Conservation (phyloP, 2,888 invertebrate species). For the Fragum sueziense region DNA sequence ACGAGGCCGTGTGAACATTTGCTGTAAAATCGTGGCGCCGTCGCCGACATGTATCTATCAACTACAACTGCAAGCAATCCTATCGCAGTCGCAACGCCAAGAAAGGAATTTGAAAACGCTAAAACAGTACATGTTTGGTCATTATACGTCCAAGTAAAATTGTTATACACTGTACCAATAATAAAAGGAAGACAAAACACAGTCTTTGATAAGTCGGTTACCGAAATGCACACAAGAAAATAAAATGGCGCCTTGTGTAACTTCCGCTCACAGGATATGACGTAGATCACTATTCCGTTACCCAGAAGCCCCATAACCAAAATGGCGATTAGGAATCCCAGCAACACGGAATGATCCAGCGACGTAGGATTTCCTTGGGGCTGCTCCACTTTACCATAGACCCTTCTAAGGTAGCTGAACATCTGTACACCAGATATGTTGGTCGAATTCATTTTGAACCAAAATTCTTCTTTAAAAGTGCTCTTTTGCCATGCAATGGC, state of each 20-base stretch:
- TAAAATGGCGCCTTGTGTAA: conserved; percentile 78
- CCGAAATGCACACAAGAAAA: conserved; percentile 74
- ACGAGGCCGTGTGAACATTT: conserved; percentile 71
- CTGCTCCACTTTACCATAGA: not conserved
- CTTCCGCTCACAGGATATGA: conserved; percentile 66
- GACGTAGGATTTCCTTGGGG: conserved; percentile 5
- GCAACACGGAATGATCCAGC: conserved; percentile 36
- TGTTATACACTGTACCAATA: conserved; percentile 72
- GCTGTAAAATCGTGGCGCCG: conserved; percentile 71
- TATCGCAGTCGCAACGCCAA: conserved; percentile 74
- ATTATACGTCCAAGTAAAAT: conserved; percentile 75
- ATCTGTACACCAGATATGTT: not conserved
- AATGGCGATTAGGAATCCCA: conserved; percentile 59
- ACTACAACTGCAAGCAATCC: conserved; percentile 73
- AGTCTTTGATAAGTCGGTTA: conserved; percentile 75
- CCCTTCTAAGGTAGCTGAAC: not conserved
- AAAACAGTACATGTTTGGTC: conserved; percentile 73
- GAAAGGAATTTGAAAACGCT: conserved; percentile 78
- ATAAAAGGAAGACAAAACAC: conserved; percentile 78
- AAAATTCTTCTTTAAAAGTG: not conserved
- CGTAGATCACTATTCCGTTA: conserved; percentile 67
- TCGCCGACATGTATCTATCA: conserved; percentile 74
- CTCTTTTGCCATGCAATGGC: not conserved
- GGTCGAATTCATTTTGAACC: not conserved
- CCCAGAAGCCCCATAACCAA: conserved; percentile 67